Percentiles rank a stretch among this genome's conserved stretches.
phyloP scores from a whole-genome alignment of 2,888 invertebrate species.

The Cremastobaeus sp. region DNA sequence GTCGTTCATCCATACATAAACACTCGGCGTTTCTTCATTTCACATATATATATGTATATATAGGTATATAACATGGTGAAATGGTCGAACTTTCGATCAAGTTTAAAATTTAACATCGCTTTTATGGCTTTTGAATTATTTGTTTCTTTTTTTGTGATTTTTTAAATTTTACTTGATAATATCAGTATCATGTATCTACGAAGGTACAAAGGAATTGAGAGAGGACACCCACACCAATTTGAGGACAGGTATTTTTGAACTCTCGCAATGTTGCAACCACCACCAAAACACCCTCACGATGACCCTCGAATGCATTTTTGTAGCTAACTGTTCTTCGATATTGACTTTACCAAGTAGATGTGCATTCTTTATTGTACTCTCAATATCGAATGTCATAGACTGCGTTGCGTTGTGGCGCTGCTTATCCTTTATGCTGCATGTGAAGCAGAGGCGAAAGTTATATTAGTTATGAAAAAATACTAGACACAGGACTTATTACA shows the following conservation, averaged over 20 bases:
- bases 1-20: constrained; percentile 20
- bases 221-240: constrained; percentile 40
- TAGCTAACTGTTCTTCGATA: constrained; percentile 37
- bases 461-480: constrained; percentile 74
- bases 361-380: constrained; percentile 57
- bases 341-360: constrained; percentile 29
- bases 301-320: constrained; percentile 25
- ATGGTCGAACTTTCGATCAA: constrained; percentile 5
- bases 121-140: constrained; percentile 1
- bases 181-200: constrained; percentile 21
- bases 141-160: background rate
- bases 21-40: constrained; percentile 11
- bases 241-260: constrained; percentile 34
- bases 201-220: constrained; percentile 39
- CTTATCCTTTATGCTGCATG: constrained; percentile 77
- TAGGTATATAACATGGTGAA: constrained; percentile 10
- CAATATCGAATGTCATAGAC: constrained; percentile 54
- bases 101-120: constrained; percentile 6
- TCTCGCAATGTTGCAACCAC: constrained; percentile 34
- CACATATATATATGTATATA: background rate
- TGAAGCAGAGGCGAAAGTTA: constrained; percentile 77
- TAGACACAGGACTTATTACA: too few relatives aligned
- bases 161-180: background rate
- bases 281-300: constrained; percentile 45
- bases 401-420: constrained; percentile 60